Evolutionary conservation across 2,113 vertebrate species (phyloP).

Genomic region (Pungitius pungitius): DNA sequence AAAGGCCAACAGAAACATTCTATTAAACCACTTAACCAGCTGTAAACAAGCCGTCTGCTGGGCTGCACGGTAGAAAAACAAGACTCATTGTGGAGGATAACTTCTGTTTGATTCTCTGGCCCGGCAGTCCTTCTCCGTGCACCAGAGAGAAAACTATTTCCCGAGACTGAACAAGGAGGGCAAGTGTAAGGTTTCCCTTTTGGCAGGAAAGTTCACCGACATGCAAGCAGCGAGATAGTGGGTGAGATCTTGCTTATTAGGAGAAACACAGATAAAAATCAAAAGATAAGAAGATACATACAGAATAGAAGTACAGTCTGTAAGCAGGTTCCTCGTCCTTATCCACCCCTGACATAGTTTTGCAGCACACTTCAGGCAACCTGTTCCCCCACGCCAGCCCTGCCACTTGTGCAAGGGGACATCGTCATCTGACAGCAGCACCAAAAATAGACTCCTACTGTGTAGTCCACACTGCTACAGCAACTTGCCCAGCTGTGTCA

Average conservation of each 20-base stretch:
- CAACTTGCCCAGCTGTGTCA: conserved; percentile 72
- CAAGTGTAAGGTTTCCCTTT: conserved; percentile 72
- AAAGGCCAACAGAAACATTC: conserved; percentile 50
- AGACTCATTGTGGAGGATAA: conserved; percentile 20
- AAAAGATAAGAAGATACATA: conserved; percentile 76
- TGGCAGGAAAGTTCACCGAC: conserved; percentile 43
- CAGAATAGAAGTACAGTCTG: conserved; percentile 84
- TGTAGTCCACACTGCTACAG: conserved; percentile 63
- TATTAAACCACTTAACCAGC: conserved; percentile 61
- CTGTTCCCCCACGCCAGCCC: conserved; percentile 68
- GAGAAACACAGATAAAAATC: conserved; percentile 29
- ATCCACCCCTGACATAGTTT: conserved; percentile 79
- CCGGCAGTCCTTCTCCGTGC: conserved; percentile 32
- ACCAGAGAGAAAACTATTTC: conserved; percentile 26
- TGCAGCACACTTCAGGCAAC: conserved; percentile 71
- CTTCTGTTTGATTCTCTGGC: conserved; percentile 11
- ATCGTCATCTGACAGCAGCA: conserved; percentile 78
- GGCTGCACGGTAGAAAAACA: conserved; percentile 22
- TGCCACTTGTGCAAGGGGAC: conserved; percentile 70
- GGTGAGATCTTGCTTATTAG: conserved; percentile 28
- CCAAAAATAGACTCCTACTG: conserved; percentile 79
- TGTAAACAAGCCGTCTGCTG: conserved; percentile 58
- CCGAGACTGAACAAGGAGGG: conserved; percentile 42
- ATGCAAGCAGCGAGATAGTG: conserved; percentile 42
- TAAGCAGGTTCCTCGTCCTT: conserved; percentile 79